Evolutionary conservation across 1,140 invertebrate species (phyloP).

Genomic region (Drosophila dunni): DNA sequence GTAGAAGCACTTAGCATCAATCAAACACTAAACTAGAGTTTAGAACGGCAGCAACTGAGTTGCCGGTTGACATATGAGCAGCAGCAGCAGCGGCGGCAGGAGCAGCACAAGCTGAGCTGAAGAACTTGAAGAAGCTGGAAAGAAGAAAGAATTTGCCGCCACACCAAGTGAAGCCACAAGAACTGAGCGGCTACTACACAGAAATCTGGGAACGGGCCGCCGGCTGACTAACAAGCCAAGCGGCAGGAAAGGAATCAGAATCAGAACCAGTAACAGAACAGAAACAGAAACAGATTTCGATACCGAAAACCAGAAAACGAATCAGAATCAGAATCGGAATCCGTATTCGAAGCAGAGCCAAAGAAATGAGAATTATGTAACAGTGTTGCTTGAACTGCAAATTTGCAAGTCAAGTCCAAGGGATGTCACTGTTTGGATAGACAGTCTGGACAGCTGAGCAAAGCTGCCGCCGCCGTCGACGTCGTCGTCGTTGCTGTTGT

Average conservation of each 20-base stretch:
- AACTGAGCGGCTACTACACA: conserved; percentile 74
- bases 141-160: conserved; percentile 81
- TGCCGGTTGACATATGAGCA: conserved; percentile 82
- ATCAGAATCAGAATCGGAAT: conserved; percentile 16
- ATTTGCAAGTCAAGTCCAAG: conserved; percentile 78
- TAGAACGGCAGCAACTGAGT: conserved; percentile 72
- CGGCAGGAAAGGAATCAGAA: conserved; percentile 34
- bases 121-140: conserved; percentile 49
- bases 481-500: conserved; percentile 22
- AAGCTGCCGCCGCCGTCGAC: conserved; percentile 62
- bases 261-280: conserved; percentile 11
- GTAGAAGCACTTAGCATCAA: conserved; percentile 80
- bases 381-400: conserved; percentile 63
- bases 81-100: conserved; percentile 26
- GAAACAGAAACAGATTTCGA: background rate
- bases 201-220: conserved; percentile 42
- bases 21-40: conserved; percentile 79
- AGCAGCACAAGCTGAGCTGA: conserved; percentile 20
- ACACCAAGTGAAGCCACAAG: conserved; percentile 60
- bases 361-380: conserved; percentile 75
- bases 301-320: conserved; percentile 18
- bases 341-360: conserved; percentile 9
- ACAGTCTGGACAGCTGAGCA: conserved; percentile 77
- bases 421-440: conserved; percentile 76
- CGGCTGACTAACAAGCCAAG: conserved; percentile 73